These are phyloP conservation scores for Gallinago undulata DNA, from an alignment of 2,113 vertebrate species.

Conservation along the genomic window DNA sequence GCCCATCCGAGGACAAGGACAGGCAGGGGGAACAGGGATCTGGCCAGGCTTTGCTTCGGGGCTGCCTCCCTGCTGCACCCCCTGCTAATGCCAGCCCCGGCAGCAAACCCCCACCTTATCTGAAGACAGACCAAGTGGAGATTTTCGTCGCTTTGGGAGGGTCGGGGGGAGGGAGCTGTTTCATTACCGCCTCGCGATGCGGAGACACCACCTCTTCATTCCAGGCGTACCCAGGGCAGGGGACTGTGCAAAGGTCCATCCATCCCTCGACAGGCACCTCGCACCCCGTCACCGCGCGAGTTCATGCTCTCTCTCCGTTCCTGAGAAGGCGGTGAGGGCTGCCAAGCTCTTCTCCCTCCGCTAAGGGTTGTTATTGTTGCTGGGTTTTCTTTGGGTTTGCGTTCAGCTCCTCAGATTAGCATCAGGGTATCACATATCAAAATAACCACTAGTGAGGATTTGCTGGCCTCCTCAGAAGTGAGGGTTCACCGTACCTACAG, in stretches of 20 bases:
- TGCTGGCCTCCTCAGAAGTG: constrained; percentile 6
- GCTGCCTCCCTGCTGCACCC: background rate
- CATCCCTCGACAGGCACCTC: fast-evolving
- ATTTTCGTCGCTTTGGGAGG: background rate
- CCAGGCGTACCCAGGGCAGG: fast-evolving
- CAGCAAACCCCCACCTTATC: background rate
- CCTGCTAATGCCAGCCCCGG: fast-evolving
- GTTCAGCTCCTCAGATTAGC: constrained; percentile 17
- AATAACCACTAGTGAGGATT: constrained; percentile 42
- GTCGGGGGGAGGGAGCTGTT: background rate
- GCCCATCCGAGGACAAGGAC: background rate
- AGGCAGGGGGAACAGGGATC: fast-evolving
- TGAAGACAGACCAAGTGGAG: background rate
- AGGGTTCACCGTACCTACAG: constrained; percentile 16
- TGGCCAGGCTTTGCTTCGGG: background rate
- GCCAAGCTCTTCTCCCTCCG: background rate
- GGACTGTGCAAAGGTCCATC: fast-evolving
- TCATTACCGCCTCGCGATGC: fast-evolving
- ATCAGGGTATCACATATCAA: constrained; percentile 50
- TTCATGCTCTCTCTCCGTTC: background rate
- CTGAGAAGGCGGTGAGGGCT: background rate
- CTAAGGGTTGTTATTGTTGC: background rate
- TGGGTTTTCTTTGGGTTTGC: constrained; percentile 5
- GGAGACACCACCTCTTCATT: background rate
- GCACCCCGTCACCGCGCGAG: background rate